phyloP scores from a whole-genome alignment of 1,140 invertebrate genomes.

The Diprion similis region DNA sequence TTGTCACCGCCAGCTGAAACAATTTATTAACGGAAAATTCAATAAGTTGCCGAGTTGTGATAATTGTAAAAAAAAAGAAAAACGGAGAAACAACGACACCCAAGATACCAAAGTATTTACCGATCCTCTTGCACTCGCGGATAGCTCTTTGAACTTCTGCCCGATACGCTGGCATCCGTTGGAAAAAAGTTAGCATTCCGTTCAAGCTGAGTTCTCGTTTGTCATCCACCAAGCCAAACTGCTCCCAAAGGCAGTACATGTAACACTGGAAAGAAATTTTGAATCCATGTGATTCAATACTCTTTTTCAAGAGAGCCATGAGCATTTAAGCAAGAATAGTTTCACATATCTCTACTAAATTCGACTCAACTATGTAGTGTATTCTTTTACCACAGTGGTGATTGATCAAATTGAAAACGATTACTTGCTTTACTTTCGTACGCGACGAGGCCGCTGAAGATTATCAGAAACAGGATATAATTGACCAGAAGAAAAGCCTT shows the following conservation, averaged over 20 bases:
- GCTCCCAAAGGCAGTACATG: constrained; percentile 55
- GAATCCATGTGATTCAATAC: not conserved
- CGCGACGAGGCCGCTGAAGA: too few species aligned
- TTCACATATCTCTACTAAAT: too few species aligned
- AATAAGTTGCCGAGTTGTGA: not conserved
- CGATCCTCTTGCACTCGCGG: constrained; percentile 47
- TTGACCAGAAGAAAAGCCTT: too few species aligned
- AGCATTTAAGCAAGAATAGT: too few species aligned
- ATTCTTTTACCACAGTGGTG: too few species aligned
- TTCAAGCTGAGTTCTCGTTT: constrained; percentile 48
- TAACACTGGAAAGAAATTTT: constrained; percentile 42
- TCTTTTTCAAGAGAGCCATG: too few species aligned
- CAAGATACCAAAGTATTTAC: constrained; percentile 50
- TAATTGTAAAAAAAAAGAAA: not conserved
- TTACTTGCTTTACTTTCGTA: too few species aligned
- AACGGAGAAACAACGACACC: constrained; percentile 26
- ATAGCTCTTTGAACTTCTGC: constrained; percentile 46
- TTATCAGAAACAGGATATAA: too few species aligned
- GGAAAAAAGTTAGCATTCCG: constrained; percentile 55
- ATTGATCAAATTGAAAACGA: too few species aligned
- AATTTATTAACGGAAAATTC: constrained; percentile 4
- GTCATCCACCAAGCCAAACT: constrained; percentile 52
- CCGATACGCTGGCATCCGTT: constrained; percentile 52
- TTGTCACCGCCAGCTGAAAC: constrained; percentile 44
- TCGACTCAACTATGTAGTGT: too few species aligned